Conservation (phyloP, 2,797 vertebrate species). For the Rhodeus uyekii region DNA sequence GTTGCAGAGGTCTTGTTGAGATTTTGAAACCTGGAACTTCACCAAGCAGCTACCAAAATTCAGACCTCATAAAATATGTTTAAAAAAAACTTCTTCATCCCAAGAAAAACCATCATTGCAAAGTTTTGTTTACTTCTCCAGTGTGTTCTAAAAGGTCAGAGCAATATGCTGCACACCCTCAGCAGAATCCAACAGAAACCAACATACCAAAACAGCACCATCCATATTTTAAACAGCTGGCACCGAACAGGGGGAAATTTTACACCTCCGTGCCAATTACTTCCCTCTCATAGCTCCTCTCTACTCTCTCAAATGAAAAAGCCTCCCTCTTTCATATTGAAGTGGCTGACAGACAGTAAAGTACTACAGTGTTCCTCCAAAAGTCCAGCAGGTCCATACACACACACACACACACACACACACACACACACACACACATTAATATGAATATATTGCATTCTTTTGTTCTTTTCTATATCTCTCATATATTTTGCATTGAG, state of each 20-base stretch:
- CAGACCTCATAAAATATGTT: constrained; percentile 67
- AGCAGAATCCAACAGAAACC: constrained; percentile 78
- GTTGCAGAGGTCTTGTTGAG: background rate
- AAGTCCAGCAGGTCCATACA: background rate
- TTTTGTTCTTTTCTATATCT: constrained; percentile 56
- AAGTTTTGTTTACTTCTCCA: constrained; percentile 78
- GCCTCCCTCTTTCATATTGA: constrained; percentile 46
- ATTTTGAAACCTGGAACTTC: background rate
- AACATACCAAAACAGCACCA: constrained; percentile 80
- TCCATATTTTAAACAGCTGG: constrained; percentile 84
- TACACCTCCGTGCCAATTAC: constrained; percentile 81
- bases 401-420: too few relatives aligned
- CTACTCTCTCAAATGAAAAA: constrained; percentile 60
- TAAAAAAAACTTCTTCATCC: constrained; percentile 66
- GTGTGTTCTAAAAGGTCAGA: constrained; percentile 79
- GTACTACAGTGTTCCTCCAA: constrained; percentile 28
- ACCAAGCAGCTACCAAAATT: constrained; percentile 35
- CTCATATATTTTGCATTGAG: constrained; percentile 64
- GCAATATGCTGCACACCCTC: constrained; percentile 69
- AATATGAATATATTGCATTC: constrained; percentile 41
- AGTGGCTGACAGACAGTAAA: constrained; percentile 48
- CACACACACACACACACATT: background rate
- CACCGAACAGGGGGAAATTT: constrained; percentile 72
- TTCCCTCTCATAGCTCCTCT: constrained; percentile 72
- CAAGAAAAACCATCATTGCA: constrained; percentile 64